phyloP scores from a whole-genome alignment of 2,888 invertebrate species.

The Dasysyrphus tricinctus region DNA sequence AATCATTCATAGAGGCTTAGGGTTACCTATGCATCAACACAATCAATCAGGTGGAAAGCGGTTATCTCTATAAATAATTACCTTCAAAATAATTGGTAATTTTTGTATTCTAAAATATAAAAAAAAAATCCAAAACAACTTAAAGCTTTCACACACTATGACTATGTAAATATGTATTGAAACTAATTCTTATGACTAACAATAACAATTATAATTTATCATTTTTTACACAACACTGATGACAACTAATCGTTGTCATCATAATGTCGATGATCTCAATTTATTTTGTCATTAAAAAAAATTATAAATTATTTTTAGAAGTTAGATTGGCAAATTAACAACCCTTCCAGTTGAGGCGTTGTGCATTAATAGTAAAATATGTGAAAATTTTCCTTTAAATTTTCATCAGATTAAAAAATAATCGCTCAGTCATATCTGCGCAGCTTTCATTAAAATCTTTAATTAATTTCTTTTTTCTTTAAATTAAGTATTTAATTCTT shows the following conservation, averaged over 20 bases:
- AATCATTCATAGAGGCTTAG: constrained; percentile 12
- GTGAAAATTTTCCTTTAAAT: too few relatives aligned
- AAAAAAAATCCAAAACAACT: neutral
- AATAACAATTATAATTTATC: neutral
- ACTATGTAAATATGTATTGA: neutral
- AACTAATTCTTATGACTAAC: neutral
- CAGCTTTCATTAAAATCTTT: too few relatives aligned
- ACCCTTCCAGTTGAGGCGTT: too few relatives aligned
- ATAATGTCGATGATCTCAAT: neutral
- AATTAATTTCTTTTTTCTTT: too few relatives aligned
- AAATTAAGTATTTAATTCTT: too few relatives aligned
- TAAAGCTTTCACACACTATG: neutral
- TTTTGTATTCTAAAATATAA: neutral
- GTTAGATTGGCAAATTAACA: too few relatives aligned
- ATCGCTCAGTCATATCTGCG: too few relatives aligned
- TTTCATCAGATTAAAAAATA: too few relatives aligned
- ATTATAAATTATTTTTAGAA: too few relatives aligned
- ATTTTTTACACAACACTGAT: neutral
- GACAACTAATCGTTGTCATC: neutral
- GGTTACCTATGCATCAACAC: neutral
- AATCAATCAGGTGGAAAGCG: constrained; percentile 4
- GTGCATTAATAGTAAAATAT: too few relatives aligned
- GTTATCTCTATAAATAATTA: neutral
- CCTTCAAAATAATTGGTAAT: constrained; percentile 28
- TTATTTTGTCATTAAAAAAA: neutral